Base-by-base conservation (phyloP, 2,888 invertebrate species). In the Papilio elwesi region DNA sequence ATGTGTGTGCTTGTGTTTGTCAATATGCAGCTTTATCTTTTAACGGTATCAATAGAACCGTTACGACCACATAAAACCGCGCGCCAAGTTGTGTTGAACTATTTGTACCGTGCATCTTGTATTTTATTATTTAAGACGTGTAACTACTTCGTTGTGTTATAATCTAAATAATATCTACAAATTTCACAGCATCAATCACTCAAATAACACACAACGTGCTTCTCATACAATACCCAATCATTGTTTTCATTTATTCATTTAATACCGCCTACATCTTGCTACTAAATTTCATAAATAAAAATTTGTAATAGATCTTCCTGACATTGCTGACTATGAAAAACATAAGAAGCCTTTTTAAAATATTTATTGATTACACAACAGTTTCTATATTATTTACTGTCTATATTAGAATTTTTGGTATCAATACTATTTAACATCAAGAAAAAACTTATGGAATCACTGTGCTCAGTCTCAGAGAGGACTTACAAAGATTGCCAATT, bases 141-240 rank as follows among this genome's bases (percentile, higher is more conserved):
- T 26, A n/a, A 36, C 57, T 64, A 55, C 16, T 63, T 70, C 47
- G 47, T 70, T 52, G 53, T 53, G 48, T 9, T 47, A 10, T 43
- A 68, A 16, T 59, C 36, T 49, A 68, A 36, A 62, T 65, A 55
- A 55, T 52, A 52, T 53, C 53, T 65, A 70, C 48, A 65, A 47
- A 49, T 65, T 65, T 49, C 48, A 49, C 64, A 63, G 52, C 36
- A 16, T 53, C 66, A 57, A 68, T 68, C 47, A 68, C 49, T 36
- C 64, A 49, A 36, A 15, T 48, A 49, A 49, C 48, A 48, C 63
- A 49, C 26, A 43, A 38, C 13, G 38, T 38, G 8, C 36, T 9
- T 6, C 43, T 43, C 43, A 43, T 43, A 43, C 43, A 43, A 9
- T 43, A n/a, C n/a, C n/a, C 4, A 26, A 26, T 2, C 26, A 26